These are phyloP conservation scores for Galendromus occidentalis DNA, from an alignment of 1,140 invertebrate genomes.

Conservation along the genomic window DNA sequence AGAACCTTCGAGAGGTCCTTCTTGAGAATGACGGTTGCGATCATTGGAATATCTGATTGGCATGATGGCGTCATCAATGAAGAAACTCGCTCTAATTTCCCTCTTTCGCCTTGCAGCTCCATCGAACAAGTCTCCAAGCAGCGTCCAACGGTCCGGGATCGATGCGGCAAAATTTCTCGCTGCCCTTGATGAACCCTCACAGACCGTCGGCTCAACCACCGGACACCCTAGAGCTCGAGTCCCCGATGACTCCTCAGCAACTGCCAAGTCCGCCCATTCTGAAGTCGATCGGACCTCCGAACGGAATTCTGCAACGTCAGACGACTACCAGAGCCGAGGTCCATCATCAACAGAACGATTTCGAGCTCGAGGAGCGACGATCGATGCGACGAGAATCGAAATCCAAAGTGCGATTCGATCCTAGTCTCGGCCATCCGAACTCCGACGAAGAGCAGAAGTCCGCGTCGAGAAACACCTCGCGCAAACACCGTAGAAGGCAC, in stretches of 20 bases:
- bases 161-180: background rate
- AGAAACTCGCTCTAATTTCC: too few relatives aligned
- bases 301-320: conserved; percentile 1
- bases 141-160: background rate
- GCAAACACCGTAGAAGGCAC: background rate
- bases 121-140: conserved; percentile 12
- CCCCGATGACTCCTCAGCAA: background rate
- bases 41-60: too few relatives aligned
- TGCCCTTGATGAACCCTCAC: conserved; percentile 7
- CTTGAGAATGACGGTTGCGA: too few relatives aligned
- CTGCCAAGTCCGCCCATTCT: conserved; percentile 1
- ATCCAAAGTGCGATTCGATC: conserved; percentile 9
- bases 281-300: conserved; percentile 7
- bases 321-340: background rate
- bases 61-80: too few relatives aligned
- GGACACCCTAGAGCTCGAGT: background rate
- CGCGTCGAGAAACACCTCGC: background rate
- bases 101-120: background rate
- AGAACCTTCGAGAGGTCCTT: too few relatives aligned
- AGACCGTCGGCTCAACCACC: background rate
- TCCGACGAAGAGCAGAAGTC: conserved; percentile 9
- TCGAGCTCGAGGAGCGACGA: background rate
- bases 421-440: conserved; percentile 1
- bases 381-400: conserved; percentile 8
- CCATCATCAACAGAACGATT: background rate